phyloP scores from a whole-genome alignment of 1,140 invertebrate genomes.

The Agraylea sexmaculata region DNA sequence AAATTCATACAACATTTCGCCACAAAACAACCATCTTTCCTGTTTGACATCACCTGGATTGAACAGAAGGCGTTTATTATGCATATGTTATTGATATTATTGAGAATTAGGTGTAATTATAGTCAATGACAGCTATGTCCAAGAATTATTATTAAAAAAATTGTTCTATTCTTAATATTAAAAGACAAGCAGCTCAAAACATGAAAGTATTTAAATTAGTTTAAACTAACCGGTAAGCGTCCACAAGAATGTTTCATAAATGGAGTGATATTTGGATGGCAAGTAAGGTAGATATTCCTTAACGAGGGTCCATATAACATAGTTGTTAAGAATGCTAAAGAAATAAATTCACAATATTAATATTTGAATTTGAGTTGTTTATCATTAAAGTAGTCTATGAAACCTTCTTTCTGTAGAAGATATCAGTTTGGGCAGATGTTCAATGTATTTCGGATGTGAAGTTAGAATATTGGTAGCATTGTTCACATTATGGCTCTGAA shows the following conservation, averaged over 20 bases:
- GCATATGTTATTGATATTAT: too few species aligned
- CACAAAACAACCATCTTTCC: slow-evolving; percentile 9
- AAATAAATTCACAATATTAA: neutral
- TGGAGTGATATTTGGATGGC: slow-evolving; percentile 32
- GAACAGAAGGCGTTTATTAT: too few species aligned
- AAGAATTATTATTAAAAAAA: slow-evolving; percentile 1
- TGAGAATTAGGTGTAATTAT: too few species aligned
- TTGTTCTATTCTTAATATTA: neutral
- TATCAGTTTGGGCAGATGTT: slow-evolving; percentile 41
- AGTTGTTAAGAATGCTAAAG: slow-evolving; percentile 43
- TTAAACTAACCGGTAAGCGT: slow-evolving; percentile 8
- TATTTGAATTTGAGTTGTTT: neutral
- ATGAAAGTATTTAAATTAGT: neutral
- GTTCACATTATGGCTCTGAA: slow-evolving; percentile 38
- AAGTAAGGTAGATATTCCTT: slow-evolving; percentile 45
- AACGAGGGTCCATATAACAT: slow-evolving; percentile 48
- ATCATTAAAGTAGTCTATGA: slow-evolving; percentile 3
- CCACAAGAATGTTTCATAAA: slow-evolving; percentile 1
- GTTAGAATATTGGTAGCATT: slow-evolving; percentile 43
- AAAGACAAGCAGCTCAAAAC: neutral
- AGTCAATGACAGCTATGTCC: too few species aligned
- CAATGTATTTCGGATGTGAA: slow-evolving; percentile 41
- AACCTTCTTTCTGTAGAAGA: slow-evolving; percentile 40
- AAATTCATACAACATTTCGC: slow-evolving; percentile 5
- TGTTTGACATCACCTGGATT: slow-evolving; percentile 7